A percentile compares a stretch with the other conserved stretches of the same genome.
phyloP scores from a whole-genome alignment of 2,888 invertebrate species.

The Thereva nobilitata region DNA sequence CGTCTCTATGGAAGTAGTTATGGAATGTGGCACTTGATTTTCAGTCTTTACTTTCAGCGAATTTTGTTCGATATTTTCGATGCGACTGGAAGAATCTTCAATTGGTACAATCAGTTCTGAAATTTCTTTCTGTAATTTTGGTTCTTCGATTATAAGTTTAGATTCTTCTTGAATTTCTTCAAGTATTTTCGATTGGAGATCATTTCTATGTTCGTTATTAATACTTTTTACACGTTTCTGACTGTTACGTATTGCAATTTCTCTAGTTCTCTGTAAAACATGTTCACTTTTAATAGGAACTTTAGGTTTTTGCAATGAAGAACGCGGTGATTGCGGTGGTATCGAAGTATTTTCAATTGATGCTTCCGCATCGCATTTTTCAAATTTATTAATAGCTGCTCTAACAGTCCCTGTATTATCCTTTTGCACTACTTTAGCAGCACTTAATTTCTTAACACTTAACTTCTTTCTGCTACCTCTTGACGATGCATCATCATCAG shows the following conservation, averaged over 20 bases:
- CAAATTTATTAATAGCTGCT: constrained; percentile 39
- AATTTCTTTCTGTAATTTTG: background rate
- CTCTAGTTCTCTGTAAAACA: constrained; percentile 52
- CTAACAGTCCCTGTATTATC: constrained; percentile 46
- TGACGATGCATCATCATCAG: constrained; percentile 16
- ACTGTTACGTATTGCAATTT: constrained; percentile 44
- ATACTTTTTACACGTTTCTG: constrained; percentile 25
- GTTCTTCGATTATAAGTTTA: constrained; percentile 2
- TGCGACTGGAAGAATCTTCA: background rate
- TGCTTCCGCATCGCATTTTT: constrained; percentile 39
- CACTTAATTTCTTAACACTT: constrained; percentile 52
- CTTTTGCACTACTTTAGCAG: constrained; percentile 48
- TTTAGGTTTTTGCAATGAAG: constrained; percentile 49
- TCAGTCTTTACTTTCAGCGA: background rate
- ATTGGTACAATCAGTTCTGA: too few species aligned
- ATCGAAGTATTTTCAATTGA: constrained; percentile 45
- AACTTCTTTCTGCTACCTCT: constrained; percentile 39
- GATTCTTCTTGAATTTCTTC: constrained; percentile 41
- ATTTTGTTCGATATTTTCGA: background rate
- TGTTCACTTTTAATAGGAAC: constrained; percentile 52
- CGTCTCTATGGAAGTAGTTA: background rate
- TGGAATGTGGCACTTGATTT: background rate
- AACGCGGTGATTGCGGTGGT: constrained; percentile 40
- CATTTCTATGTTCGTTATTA: constrained; percentile 22
- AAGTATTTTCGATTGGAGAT: constrained; percentile 29